phyloP scores from a whole-genome alignment of 2,113 vertebrate genomes.

The Pangasianodon hypophthalmus region DNA sequence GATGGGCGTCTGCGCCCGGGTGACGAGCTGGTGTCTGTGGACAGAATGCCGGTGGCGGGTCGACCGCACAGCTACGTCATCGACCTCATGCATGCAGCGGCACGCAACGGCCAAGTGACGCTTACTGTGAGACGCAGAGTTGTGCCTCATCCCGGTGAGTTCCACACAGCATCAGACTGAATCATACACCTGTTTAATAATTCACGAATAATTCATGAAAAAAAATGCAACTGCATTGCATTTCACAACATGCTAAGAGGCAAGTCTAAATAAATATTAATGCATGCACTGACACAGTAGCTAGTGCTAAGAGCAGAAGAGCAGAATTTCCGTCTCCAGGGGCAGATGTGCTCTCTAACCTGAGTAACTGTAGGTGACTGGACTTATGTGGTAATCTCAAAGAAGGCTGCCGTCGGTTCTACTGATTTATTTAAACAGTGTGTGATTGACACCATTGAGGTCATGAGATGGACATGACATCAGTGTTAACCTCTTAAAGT shows the following conservation, averaged over 20 bases:
- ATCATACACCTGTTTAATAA: background rate
- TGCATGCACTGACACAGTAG: background rate
- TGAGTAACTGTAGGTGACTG: background rate
- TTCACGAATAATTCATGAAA: background rate
- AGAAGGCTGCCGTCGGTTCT: no score
- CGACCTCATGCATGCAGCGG: constrained; percentile 97
- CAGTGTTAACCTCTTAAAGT: background rate
- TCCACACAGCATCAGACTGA: background rate
- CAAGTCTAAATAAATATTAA: background rate
- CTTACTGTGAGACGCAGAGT: constrained; percentile 96
- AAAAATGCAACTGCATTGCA: background rate
- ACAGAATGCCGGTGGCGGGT: constrained; percentile 93
- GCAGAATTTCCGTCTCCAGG: background rate
- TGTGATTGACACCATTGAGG: background rate
- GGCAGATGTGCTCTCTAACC: background rate
- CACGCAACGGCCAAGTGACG: constrained; percentile 95
- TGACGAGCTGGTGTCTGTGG: constrained; percentile 96
- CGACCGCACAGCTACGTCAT: constrained; percentile 98
- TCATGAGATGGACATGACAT: background rate
- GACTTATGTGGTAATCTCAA: background rate
- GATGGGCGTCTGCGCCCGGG: constrained; percentile 94
- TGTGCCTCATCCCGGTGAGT: constrained; percentile 82
- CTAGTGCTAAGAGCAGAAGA: background rate
- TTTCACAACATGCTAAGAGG: background rate
- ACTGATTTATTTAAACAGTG: background rate